Evolutionary conservation across 2,888 invertebrate species (phyloP).

Genomic region (Corbicula japonica): DNA sequence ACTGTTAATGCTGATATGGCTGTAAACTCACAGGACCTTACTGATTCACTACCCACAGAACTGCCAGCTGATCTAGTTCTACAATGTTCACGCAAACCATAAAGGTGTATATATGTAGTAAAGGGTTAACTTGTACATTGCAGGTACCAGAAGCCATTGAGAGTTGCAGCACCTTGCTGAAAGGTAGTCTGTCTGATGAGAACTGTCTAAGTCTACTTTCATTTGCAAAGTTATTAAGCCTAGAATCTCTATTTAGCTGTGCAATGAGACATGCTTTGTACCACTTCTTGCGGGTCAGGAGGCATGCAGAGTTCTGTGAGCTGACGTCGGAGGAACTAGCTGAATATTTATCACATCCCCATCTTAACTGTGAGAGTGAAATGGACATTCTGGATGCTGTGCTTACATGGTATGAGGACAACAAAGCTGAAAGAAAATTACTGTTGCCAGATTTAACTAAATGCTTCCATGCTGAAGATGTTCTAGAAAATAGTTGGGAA

Average conservation of each 20-base stretch:
- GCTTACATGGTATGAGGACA: constrained; percentile 33
- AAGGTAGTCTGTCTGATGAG: constrained; percentile 20
- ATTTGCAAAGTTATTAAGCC: constrained; percentile 20
- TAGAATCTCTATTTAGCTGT: constrained; percentile 29
- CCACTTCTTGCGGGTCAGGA: constrained; percentile 37
- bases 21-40: too few relatives aligned
- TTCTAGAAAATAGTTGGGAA: constrained; percentile 32
- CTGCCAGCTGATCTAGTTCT: too few relatives aligned
- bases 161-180: constrained; percentile 33
- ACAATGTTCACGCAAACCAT: too few relatives aligned
- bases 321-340: constrained; percentile 16
- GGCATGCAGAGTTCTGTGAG: constrained; percentile 33
- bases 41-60: too few relatives aligned
- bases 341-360: constrained; percentile 39
- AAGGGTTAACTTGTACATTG: constrained; percentile 1
- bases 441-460: constrained; percentile 20
- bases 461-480: constrained; percentile 60
- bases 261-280: constrained; percentile 54
- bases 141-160: constrained; percentile 50
- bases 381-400: constrained; percentile 47
- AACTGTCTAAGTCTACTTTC: constrained; percentile 36
- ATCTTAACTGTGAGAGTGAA: constrained; percentile 51
- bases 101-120: too few relatives aligned
- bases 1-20: too few relatives aligned
- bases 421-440: constrained; percentile 3